Evolutionary conservation across 2,888 invertebrate species (phyloP).

Genomic region (Trachelus troglodyta): DNA sequence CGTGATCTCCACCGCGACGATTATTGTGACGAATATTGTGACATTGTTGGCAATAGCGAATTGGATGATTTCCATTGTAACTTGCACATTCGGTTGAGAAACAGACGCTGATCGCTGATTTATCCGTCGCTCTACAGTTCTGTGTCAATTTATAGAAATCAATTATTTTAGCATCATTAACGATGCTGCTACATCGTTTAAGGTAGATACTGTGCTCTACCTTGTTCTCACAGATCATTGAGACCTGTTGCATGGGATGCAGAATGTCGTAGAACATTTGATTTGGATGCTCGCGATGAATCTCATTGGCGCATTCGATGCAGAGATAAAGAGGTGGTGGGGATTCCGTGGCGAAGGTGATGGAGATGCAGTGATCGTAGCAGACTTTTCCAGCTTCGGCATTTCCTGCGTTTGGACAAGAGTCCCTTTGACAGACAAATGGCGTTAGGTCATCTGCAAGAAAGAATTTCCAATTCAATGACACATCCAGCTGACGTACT

Average conservation of each 20-base stretch:
- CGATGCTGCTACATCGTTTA: neutral
- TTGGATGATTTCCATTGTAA: conserved; percentile 96
- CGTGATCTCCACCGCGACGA: conserved; percentile 88
- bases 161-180: neutral
- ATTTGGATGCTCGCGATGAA: conserved; percentile 87
- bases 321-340: conserved; percentile 97
- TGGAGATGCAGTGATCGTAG: conserved; percentile 91
- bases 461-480: neutral
- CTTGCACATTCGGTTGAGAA: conserved; percentile 97
- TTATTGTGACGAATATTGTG: conserved; percentile 90
- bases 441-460: conserved; percentile 78
- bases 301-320: conserved; percentile 94
- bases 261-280: conserved; percentile 87
- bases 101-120: conserved; percentile 94
- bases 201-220: conserved; percentile 60
- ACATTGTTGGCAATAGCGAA: conserved; percentile 91
- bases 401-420: conserved; percentile 87
- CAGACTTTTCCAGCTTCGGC: conserved; percentile 94
- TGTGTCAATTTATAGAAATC: conserved; percentile 52
- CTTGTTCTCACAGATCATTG: conserved; percentile 96
- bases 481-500: neutral
- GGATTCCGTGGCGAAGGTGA: conserved; percentile 84
- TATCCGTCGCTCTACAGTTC: conserved; percentile 93
- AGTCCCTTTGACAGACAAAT: conserved; percentile 90
- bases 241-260: conserved; percentile 94